Percentiles rank a stretch among this genome's conserved stretches.
Evolutionary conservation across 2,888 invertebrate genomes (phyloP).

Genomic region (Creontiades dilutus): DNA sequence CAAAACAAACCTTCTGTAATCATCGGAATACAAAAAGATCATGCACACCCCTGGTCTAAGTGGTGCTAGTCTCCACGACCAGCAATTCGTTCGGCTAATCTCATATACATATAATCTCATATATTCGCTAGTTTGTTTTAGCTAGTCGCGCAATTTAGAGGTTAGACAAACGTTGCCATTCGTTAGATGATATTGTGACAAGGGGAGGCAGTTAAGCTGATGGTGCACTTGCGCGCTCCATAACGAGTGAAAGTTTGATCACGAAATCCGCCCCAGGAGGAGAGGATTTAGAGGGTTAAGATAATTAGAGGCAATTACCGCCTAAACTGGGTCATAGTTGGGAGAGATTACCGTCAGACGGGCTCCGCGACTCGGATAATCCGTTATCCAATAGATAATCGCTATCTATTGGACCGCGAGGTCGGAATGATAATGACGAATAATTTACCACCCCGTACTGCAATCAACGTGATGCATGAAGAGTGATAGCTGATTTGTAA

Average conservation of each 20-base stretch:
- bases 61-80: too few relatives aligned
- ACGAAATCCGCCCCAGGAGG: background rate
- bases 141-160: too few relatives aligned
- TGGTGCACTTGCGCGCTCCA: background rate
- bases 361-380: background rate
- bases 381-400: conserved; percentile 16
- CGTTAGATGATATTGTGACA: background rate
- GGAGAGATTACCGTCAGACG: background rate
- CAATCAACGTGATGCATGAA: too few relatives aligned
- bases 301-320: conserved; percentile 12
- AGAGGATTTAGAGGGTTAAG: background rate
- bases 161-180: background rate
- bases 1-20: too few relatives aligned
- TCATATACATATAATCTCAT: too few relatives aligned
- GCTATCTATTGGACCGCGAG: background rate
- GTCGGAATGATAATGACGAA: background rate
- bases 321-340: conserved; percentile 1
- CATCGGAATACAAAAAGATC: too few relatives aligned
- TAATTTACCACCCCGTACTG: background rate
- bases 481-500: too few relatives aligned
- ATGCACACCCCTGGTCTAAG: too few relatives aligned
- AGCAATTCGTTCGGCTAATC: too few relatives aligned
- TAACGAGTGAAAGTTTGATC: conserved; percentile 17
- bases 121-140: too few relatives aligned
- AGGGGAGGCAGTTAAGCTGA: background rate